A percentile compares a stretch with the other conserved stretches of the same genome.
Evolutionary conservation across 92 coral and sea anemone species (phyloP).

Genomic region (Galaxea fascicularis): DNA sequence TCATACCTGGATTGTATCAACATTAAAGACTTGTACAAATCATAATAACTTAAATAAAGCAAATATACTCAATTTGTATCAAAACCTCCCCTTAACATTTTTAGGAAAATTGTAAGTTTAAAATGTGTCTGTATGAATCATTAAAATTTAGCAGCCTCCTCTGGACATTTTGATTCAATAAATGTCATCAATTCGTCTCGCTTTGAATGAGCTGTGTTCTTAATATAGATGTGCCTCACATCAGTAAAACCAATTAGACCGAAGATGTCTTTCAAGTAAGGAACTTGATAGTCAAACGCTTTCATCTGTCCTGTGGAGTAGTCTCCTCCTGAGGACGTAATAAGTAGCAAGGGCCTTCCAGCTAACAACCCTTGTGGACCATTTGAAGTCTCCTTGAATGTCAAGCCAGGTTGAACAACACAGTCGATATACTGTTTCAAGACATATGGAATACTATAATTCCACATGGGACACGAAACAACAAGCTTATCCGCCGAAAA

Average conservation of each 20-base stretch:
- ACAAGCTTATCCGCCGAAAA: slow-evolving; percentile 91
- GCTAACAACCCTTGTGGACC: slow-evolving; percentile 93
- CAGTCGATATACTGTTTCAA: slow-evolving; percentile 98
- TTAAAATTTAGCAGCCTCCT: slow-evolving; percentile 46
- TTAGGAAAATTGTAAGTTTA: neutral
- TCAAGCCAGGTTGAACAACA: slow-evolving; percentile 96
- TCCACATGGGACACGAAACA: slow-evolving; percentile 99
- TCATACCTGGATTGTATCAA: neutral
- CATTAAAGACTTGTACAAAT: neutral
- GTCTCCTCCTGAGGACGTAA: slow-evolving; percentile 96
- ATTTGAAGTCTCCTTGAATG: slow-evolving; percentile 81
- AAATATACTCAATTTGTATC: neutral
- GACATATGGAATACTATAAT: slow-evolving; percentile 96
- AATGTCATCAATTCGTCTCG: slow-evolving; percentile 59
- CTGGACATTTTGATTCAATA: slow-evolving; percentile 53
- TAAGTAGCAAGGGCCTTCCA: slow-evolving; percentile 80
- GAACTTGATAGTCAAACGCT: slow-evolving; percentile 96
- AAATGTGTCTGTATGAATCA: neutral
- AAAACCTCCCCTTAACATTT: neutral
- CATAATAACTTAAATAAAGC: neutral
- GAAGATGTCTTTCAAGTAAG: slow-evolving; percentile 91
- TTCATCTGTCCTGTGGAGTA: slow-evolving; percentile 79
- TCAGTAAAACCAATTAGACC: slow-evolving; percentile 95
- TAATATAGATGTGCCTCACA: slow-evolving; percentile 91
- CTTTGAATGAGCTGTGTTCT: slow-evolving; percentile 82